Percentiles rank a stretch among this genome's conserved stretches.
Evolutionary conservation across 2,113 vertebrate genomes (phyloP).

Genomic region (Diphyllodes magnificus): DNA sequence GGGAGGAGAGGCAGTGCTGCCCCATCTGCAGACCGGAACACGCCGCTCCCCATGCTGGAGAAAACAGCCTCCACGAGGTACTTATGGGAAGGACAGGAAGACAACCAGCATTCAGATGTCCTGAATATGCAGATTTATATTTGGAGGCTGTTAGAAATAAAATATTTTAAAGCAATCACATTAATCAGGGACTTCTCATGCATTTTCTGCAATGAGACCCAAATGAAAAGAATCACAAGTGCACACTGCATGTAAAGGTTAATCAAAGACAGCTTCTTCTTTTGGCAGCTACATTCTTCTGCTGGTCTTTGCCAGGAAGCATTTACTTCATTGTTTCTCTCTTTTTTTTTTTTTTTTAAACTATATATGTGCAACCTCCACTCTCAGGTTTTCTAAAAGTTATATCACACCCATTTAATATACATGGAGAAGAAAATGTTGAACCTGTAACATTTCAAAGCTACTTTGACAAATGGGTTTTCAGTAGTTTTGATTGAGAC

Average conservation of each 20-base stretch:
- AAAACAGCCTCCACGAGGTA: background rate
- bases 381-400: background rate
- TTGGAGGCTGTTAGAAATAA: background rate
- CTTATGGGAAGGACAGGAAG: background rate
- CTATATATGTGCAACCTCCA: background rate
- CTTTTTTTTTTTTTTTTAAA: background rate
- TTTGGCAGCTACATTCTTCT: background rate
- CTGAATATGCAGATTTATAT: conserved; percentile 17
- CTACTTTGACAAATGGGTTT: background rate
- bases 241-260: background rate
- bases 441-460: background rate
- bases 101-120: background rate
- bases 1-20: background rate
- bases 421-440: background rate
- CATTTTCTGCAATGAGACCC: background rate
- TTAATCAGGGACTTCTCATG: background rate
- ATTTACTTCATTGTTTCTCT: background rate
- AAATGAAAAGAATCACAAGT: background rate
- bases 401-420: background rate
- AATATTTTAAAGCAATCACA: background rate
- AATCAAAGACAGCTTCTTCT: conserved; percentile 2
- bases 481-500: background rate
- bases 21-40: background rate
- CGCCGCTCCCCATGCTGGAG: fast-evolving
- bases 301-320: background rate